Conservation (phyloP, 2,113 vertebrate species). For the Neotoma lepida region DNA sequence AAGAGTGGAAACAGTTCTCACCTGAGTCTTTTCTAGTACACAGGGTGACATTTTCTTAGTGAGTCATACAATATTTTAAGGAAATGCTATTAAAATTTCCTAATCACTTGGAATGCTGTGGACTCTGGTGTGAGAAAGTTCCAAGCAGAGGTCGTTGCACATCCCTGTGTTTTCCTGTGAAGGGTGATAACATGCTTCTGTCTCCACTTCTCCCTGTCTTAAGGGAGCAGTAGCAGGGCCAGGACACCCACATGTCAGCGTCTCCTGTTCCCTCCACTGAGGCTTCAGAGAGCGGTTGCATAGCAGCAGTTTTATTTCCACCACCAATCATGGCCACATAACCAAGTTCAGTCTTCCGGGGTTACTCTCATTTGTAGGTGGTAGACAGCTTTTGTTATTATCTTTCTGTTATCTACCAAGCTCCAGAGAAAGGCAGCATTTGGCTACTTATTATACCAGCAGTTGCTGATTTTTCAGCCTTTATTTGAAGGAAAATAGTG, state of each 20-base stretch:
- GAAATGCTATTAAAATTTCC: conserved; percentile 28
- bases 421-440: conserved; percentile 35
- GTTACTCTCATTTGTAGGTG: conserved; percentile 25
- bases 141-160: not conserved
- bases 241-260: not conserved
- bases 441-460: conserved; percentile 48
- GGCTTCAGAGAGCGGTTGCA: conserved; percentile 62
- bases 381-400: conserved; percentile 14
- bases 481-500: conserved; percentile 65
- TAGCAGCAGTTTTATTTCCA: conserved; percentile 70
- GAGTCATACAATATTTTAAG: conserved; percentile 13
- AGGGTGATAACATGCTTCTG: not conserved
- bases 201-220: conserved; percentile 42
- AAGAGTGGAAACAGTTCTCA: not conserved
- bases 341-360: conserved; percentile 50
- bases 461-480: conserved; percentile 48
- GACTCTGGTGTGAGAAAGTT: not conserved
- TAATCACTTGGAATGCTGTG: not conserved
- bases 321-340: not conserved
- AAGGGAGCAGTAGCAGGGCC: not conserved
- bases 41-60: conserved; percentile 45
- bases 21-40: conserved; percentile 26
- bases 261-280: not conserved
- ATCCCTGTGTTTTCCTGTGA: not conserved
- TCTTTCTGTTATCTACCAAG: not conserved